These are phyloP conservation scores for Gavialis gangeticus DNA, from an alignment of 2,113 vertebrate species.

Conservation along the genomic window DNA sequence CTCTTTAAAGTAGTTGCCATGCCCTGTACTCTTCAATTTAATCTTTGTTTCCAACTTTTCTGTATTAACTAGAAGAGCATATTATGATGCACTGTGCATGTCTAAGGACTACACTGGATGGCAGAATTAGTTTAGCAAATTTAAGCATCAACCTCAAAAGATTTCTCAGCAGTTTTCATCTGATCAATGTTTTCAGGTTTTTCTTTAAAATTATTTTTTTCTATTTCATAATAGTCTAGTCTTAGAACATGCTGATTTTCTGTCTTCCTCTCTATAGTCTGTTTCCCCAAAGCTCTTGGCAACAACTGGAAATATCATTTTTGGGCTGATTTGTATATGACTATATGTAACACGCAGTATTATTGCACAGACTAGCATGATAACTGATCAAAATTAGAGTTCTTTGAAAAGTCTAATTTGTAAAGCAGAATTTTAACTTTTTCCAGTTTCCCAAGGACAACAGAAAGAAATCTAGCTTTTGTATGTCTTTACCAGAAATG, in stretches of 20 bases:
- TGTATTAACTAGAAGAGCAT: not conserved
- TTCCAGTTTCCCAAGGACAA: not conserved
- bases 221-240: not conserved
- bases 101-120: not conserved
- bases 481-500: too few species aligned
- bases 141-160: not conserved
- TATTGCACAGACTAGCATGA: not conserved
- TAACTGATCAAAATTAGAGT: not conserved
- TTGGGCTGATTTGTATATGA: not conserved
- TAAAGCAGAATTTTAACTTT: not conserved
- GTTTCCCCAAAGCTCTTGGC: not conserved
- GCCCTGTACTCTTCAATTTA: not conserved
- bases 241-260: conserved; percentile 11
- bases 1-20: not conserved
- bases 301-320: not conserved
- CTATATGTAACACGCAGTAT: not conserved
- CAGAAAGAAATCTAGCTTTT: too few species aligned
- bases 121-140: not conserved
- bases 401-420: not conserved
- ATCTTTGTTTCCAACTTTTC: not conserved
- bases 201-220: not conserved
- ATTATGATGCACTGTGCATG: not conserved
- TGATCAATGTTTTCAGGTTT: not conserved
- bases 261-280: conserved; percentile 21
- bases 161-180: conserved; percentile 16